phyloP scores from a whole-genome alignment of 2,888 invertebrate species.

The Timema cristinae region DNA sequence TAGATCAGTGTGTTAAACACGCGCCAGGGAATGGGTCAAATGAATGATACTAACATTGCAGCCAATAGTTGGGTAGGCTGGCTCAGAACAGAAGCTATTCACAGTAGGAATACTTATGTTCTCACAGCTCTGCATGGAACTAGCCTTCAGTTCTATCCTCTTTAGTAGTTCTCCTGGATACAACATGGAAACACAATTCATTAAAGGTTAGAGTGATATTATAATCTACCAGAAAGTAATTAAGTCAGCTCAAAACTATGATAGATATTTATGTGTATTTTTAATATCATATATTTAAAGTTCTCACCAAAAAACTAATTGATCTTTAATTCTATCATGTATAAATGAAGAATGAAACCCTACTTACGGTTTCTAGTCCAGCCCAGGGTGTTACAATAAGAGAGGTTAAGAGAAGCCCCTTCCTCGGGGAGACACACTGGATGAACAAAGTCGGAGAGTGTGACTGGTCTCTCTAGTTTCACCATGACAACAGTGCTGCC shows the following conservation, averaged over 20 bases:
- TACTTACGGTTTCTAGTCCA: slow-evolving; percentile 70
- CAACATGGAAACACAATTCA: too few species aligned
- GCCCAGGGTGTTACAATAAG: slow-evolving; percentile 76
- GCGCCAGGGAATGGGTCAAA: too few species aligned
- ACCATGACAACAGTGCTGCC: slow-evolving; percentile 80
- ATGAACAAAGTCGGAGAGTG: slow-evolving; percentile 75
- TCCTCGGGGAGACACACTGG: slow-evolving; percentile 74
- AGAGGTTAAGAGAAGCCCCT: slow-evolving; percentile 42
- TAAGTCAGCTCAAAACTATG: too few species aligned
- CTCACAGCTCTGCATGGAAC: slow-evolving; percentile 76
- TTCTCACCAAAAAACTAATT: too few species aligned
- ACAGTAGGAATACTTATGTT: slow-evolving; percentile 80
- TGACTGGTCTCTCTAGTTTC: slow-evolving; percentile 71
- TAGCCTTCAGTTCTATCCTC: slow-evolving; percentile 70
- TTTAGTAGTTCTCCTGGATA: slow-evolving; percentile 65
- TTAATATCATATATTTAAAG: not conserved
- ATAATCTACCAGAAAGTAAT: too few species aligned
- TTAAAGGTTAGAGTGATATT: too few species aligned
- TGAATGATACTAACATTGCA: slow-evolving; percentile 65
- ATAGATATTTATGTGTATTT: too few species aligned
- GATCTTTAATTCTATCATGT: too few species aligned
- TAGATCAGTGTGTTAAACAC: too few species aligned
- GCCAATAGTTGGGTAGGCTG: slow-evolving; percentile 72
- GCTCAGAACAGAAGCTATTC: slow-evolving; percentile 79
- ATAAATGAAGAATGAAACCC: too few species aligned